Base-by-base conservation (phyloP, 1,140 invertebrate species). In the Caenorhabditis elegans region DNA sequence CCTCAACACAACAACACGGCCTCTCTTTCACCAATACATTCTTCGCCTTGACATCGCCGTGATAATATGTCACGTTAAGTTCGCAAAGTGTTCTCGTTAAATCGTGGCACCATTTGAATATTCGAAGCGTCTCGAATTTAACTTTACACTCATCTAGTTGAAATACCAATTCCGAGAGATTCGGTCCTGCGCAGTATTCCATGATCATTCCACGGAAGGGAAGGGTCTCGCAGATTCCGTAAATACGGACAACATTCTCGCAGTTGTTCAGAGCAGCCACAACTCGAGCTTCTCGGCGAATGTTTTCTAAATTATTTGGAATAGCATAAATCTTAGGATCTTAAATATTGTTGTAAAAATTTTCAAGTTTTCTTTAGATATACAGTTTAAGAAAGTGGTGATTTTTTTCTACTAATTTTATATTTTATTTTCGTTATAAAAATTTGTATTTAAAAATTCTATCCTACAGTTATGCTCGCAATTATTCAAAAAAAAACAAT, bases 21-120 rank as follows among this genome's bases (percentile, higher is more conserved):
- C 34, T n/a, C 19, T 70, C 60, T n/a, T 70, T 70, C 2, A 70
- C 60, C 19, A 70, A 24, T n/a, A 70, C 60, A 70, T 70, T 70
- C 34, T 19, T 1, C n/a, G 60, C 34, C 22, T 70, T 70, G 4
- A 70, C 60, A 43, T 70, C 60, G 19, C 60, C 60, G 22, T 70
- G 60, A 70, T 22, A 70, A 39, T 70, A n/a, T 3, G 60, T 70
- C 6, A 13, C 10, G 43, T 70, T 70, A 17, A 70, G n/a, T 70
- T 70, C 60, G n/a, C 60, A 70, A 13, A 70, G 60, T 10, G 60
- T 70, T 43, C 17, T 70, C 5, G 60, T 11, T 13, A 70, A n/a
- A 5, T n/a, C 60, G 17, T 39, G 60, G 28, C 60, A 70, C 60
- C 60, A 70, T 43, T 70, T 70, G 3, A 70, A 70, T 70, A 70